Conservation (phyloP, 2,888 invertebrate species). For the Ectemnius continuus region DNA sequence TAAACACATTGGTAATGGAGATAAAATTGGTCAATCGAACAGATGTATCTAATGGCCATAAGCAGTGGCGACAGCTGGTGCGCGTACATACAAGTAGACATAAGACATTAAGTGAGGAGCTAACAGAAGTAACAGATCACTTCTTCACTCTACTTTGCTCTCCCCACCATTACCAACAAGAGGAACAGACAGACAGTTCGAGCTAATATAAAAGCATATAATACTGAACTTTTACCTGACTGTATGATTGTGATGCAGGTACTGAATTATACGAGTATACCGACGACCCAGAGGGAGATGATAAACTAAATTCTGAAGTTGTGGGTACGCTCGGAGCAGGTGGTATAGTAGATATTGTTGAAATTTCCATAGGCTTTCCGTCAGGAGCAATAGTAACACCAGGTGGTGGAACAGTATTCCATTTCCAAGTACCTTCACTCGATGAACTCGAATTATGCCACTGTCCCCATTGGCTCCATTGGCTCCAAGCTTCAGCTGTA, state of each 20-base stretch:
- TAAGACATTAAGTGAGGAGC: no score
- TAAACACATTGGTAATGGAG: no score
- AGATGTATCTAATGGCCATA: no score
- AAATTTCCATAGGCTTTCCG: slow-evolving; percentile 71
- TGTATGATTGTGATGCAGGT: slow-evolving; percentile 67
- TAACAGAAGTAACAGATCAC: no score
- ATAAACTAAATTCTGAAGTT: slow-evolving; percentile 67
- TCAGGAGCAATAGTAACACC: slow-evolving; percentile 72
- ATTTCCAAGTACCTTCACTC: slow-evolving; percentile 73
- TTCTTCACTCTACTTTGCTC: no score
- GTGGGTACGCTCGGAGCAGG: slow-evolving; percentile 73
- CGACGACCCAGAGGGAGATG: slow-evolving; percentile 68
- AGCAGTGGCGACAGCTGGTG: no score
- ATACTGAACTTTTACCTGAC: slow-evolving; percentile 66
- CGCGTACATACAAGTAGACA: no score
- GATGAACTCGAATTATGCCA: slow-evolving; percentile 67
- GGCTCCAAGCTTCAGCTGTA: slow-evolving; percentile 71
- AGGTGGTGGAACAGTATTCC: slow-evolving; percentile 73
- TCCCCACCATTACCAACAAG: no score
- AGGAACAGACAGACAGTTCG: no score
- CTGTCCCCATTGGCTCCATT: slow-evolving; percentile 75
- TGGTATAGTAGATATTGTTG: slow-evolving; percentile 69
- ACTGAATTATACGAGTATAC: slow-evolving; percentile 72
- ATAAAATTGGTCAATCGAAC: no score
- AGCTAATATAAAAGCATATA: neutral